phyloP scores from a whole-genome alignment of 1,140 invertebrate genomes.

The Drosophila cardini region DNA sequence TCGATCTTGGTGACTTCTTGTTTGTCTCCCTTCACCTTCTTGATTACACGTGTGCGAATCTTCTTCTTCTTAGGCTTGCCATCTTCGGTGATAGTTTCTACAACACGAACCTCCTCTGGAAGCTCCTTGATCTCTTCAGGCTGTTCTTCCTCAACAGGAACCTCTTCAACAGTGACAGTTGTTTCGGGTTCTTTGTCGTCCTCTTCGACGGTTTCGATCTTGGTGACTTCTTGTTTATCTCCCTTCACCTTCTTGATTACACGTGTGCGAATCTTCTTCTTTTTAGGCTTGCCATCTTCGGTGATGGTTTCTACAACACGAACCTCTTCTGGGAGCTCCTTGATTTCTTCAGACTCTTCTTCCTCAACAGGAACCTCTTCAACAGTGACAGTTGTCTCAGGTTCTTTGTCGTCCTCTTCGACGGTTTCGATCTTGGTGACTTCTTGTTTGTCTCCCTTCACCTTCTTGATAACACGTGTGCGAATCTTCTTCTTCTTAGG shows the following conservation, averaged over 20 bases:
- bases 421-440: constrained; percentile 83
- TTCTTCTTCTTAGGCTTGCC: constrained; percentile 40
- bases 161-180: constrained; percentile 64
- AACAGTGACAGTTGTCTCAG: constrained; percentile 70
- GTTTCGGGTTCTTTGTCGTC: constrained; percentile 78
- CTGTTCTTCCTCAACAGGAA: constrained; percentile 18
- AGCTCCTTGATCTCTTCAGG: constrained; percentile 36
- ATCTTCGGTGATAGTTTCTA: constrained; percentile 23
- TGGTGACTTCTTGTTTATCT: constrained; percentile 74
- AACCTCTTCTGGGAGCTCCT: constrained; percentile 41
- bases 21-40: constrained; percentile 72
- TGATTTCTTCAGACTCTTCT: constrained; percentile 28
- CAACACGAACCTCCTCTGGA: constrained; percentile 34
- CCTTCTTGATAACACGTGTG: constrained; percentile 71
- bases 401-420: constrained; percentile 83
- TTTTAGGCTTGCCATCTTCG: constrained; percentile 27
- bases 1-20: constrained; percentile 81
- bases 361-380: constrained; percentile 46
- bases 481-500: constrained; percentile 50
- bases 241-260: constrained; percentile 74
- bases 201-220: constrained; percentile 85
- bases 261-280: constrained; percentile 60
- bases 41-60: constrained; percentile 64
- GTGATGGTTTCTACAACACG: constrained; percentile 19
- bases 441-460: constrained; percentile 75